Percentiles rank a stretch among this genome's conserved stretches.
These are phyloP conservation scores for Anneissia japonica DNA, from an alignment of 35 echinoderm and acorn worm genomes.

Conservation along the genomic window DNA sequence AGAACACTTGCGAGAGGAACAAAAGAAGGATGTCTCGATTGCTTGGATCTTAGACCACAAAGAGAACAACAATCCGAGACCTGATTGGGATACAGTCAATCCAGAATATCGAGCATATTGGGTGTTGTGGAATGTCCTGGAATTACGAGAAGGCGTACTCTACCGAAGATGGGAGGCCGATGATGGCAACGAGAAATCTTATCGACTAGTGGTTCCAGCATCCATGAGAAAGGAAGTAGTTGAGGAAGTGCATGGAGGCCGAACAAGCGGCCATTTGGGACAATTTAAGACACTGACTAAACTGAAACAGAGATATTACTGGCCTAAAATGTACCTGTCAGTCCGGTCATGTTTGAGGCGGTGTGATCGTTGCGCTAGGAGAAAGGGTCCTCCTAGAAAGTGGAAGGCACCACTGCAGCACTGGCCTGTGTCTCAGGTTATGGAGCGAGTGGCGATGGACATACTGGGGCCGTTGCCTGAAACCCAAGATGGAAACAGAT, in stretches of 20 bases:
- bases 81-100: not conserved
- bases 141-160: constrained; percentile 22
- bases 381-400: constrained; percentile 25
- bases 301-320: constrained; percentile 38
- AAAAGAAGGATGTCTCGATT: constrained; percentile 5
- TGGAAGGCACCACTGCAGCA: constrained; percentile 13
- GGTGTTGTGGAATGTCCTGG: constrained; percentile 26
- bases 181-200: constrained; percentile 8
- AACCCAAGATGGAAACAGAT: constrained; percentile 29
- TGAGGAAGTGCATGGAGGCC: constrained; percentile 13
- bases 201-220: not conserved
- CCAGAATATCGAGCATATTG: constrained; percentile 10
- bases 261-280: constrained; percentile 32
- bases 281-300: constrained; percentile 31
- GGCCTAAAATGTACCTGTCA: constrained; percentile 37
- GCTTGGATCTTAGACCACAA: not conserved
- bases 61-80: not conserved
- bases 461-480: constrained; percentile 34
- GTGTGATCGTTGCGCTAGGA: constrained; percentile 35
- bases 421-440: not conserved
- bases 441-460: constrained; percentile 47
- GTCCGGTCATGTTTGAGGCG: constrained; percentile 22
- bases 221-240: not conserved
- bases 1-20: not conserved
- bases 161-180: constrained; percentile 15